phyloP scores from a whole-genome alignment of 1,140 invertebrate genomes.

The Xylocopa sonorina region DNA sequence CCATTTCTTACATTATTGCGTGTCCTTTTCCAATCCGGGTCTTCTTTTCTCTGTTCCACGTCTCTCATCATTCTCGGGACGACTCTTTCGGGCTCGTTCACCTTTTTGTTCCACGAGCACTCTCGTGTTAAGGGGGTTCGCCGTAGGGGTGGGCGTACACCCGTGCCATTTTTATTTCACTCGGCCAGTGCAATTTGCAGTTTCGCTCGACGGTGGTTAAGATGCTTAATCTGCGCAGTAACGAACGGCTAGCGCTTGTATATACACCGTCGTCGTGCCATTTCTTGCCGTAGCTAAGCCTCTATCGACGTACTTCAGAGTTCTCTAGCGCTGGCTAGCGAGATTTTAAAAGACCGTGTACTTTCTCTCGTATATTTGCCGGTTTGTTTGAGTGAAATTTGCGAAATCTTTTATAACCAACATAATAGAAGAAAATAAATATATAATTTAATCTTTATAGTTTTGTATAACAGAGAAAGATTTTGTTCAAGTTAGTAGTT shows the following conservation, averaged over 20 bases:
- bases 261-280: neutral
- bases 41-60: neutral
- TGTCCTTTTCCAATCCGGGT: too few species aligned
- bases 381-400: too few species aligned
- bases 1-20: neutral
- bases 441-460: too few species aligned
- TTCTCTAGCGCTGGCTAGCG: too few species aligned
- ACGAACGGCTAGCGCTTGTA: too few species aligned
- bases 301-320: neutral
- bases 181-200: constrained; percentile 6
- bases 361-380: neutral
- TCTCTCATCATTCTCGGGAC: neutral
- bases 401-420: too few species aligned
- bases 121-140: neutral
- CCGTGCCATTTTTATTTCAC: constrained; percentile 1
- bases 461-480: too few species aligned
- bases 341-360: too few species aligned
- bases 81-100: constrained; percentile 5
- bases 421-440: too few species aligned
- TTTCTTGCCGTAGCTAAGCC: neutral
- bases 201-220: neutral
- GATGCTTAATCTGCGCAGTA: neutral
- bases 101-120: constrained; percentile 5
- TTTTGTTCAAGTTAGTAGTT: too few species aligned
- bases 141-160: neutral